Evolutionary conservation across 2,888 invertebrate genomes (phyloP).

Genomic region (Tinea trinotella): DNA sequence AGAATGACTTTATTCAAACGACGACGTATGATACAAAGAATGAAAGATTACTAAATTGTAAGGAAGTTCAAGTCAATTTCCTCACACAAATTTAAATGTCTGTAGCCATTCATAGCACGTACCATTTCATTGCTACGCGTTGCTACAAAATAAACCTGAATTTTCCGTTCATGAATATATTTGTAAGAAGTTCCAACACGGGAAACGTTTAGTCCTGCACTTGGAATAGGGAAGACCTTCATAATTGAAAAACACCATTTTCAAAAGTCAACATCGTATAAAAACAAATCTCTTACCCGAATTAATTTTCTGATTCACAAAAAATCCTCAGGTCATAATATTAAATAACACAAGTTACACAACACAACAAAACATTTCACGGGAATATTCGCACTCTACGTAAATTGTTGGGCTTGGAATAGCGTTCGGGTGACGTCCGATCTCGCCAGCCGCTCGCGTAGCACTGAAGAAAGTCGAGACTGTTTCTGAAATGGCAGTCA

Average conservation of each 20-base stretch:
- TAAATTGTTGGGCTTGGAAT: neutral
- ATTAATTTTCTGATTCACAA: neutral
- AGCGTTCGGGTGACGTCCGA: neutral
- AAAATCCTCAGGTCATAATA: neutral
- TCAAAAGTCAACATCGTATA: neutral
- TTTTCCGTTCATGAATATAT: conserved; percentile 9
- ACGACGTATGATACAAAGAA: neutral
- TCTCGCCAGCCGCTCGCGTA: neutral
- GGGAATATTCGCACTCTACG: neutral
- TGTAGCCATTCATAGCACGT: conserved; percentile 14
- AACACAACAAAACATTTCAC: conserved; percentile 2
- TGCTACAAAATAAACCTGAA: conserved; percentile 1
- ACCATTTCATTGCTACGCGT: conserved; percentile 6
- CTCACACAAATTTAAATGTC: conserved; percentile 10
- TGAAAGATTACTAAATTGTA: conserved; percentile 4
- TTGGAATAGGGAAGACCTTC: neutral
- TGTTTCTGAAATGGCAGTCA: conserved; percentile 3
- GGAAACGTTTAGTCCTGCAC: neutral
- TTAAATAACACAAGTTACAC: neutral
- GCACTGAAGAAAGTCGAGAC: neutral
- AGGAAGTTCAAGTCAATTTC: conserved; percentile 3
- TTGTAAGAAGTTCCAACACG: neutral
- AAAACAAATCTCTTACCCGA: neutral
- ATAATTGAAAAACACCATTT: conserved; percentile 13
- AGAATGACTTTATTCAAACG: no score